A percentile compares a stretch with the other conserved stretches of the same genome.
Conservation (phyloP, 2,797 vertebrate genomes). For the Pseudomugil tenellus region DNA sequence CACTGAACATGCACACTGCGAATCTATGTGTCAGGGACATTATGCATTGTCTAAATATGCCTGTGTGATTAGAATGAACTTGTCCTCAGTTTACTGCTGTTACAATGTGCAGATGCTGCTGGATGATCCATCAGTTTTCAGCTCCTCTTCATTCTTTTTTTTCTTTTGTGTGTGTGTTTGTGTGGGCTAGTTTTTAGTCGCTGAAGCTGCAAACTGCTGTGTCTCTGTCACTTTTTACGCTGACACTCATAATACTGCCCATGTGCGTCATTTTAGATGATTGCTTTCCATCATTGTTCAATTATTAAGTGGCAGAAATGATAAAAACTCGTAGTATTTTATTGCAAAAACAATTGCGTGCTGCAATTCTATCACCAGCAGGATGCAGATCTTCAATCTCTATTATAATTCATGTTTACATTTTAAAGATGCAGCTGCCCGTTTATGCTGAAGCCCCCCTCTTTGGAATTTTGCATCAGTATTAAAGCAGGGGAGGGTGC, state of each 20-base stretch:
- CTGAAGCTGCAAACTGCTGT: background rate
- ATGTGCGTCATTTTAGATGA: background rate
- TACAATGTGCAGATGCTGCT: conserved; percentile 30
- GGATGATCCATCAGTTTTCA: conserved; percentile 30
- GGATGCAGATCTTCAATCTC: conserved; percentile 1
- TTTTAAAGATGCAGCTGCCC: background rate
- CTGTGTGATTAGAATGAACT: conserved; percentile 1
- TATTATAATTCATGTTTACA: background rate
- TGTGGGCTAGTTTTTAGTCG: background rate
- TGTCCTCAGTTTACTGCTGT: conserved; percentile 37
- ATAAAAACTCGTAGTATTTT: background rate
- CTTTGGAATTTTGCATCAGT: conserved; percentile 3
- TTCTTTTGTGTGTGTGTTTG: background rate
- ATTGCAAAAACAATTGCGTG: background rate
- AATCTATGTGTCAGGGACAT: conserved; percentile 12
- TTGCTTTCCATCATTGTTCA: background rate
- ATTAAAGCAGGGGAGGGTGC: background rate
- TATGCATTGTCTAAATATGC: background rate
- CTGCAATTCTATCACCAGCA: background rate
- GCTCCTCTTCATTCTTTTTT: background rate
- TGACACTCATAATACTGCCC: background rate
- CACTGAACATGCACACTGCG: conserved; percentile 24
- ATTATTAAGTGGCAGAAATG: background rate
- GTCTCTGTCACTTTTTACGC: background rate
- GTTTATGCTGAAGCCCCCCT: background rate